phyloP scores from a whole-genome alignment of 2,888 invertebrate genomes.

The Bhutanitis thaidina region DNA sequence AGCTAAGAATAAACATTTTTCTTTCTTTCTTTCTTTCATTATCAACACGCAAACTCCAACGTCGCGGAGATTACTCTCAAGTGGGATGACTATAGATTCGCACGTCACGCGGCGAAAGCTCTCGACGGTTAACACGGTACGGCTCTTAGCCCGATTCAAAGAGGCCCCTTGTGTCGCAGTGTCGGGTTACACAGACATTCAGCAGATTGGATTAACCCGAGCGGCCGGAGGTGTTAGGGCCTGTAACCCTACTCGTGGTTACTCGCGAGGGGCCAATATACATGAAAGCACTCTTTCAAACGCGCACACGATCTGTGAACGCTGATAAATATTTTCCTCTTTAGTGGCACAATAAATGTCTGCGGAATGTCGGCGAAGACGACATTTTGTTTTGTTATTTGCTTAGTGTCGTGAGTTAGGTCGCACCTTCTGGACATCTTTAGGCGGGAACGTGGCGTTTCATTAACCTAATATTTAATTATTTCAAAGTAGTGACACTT shows the following conservation, averaged over 20 bases:
- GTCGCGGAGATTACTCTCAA: too few relatives aligned
- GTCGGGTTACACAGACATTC: slow-evolving; percentile 34
- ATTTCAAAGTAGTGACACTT: too few relatives aligned
- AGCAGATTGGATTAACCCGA: slow-evolving; percentile 19
- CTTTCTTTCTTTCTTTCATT: too few relatives aligned
- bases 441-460: too few relatives aligned
- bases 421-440: not conserved
- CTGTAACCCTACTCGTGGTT: slow-evolving; percentile 21
- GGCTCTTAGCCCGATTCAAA: slow-evolving; percentile 28
- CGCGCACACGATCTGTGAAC: not conserved
- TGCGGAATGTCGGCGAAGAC: not conserved
- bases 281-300: slow-evolving; percentile 18
- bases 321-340: slow-evolving; percentile 18
- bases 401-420: not conserved
- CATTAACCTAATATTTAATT: too few relatives aligned
- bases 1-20: too few relatives aligned
- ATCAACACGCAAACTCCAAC: too few relatives aligned
- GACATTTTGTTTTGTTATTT: not conserved
- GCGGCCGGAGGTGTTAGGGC: slow-evolving; percentile 23
- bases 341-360: slow-evolving; percentile 13
- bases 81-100: too few relatives aligned
- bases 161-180: slow-evolving; percentile 36
- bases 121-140: slow-evolving; percentile 36
- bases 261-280: slow-evolving; percentile 6
- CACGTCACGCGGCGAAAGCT: not conserved